Base-by-base conservation (phyloP, 2,888 invertebrate genomes). In the Lepidochrysops patricia region DNA sequence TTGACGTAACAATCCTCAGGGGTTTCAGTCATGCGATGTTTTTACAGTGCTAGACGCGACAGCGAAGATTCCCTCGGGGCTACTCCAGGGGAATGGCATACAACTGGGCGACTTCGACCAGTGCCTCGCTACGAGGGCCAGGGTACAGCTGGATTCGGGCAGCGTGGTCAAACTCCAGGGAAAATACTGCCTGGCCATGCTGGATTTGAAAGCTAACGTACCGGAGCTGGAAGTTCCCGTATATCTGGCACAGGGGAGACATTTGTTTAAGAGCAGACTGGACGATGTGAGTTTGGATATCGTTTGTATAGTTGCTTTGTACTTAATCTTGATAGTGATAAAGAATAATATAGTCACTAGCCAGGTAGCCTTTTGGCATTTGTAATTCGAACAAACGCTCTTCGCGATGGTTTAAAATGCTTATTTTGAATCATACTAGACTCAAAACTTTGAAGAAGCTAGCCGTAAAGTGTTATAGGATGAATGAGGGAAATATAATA, bases 81-180 rank as follows among this genome's bases (percentile, higher is more conserved):
- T 94, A 59, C 82, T 94, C 49, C 92, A 92, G 69, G 94, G 94
- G 65, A 93, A 93, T 75, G 90, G 92, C 56, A 93, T 93, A 74
- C 94, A 94, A 75, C 80, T 93, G 15, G 94, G 94, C 12, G 93
- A 94, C 81, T 94, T 92, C 71, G 93, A 93, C 78, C 91, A 93
- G 79, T 94, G 94, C 70, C 81, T 93, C 63, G 90, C 82, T 54
- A 90, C 92, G 13, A 87, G 90, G 23, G 91, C 93, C 0, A 90
- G 92, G 65, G 87, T 92, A 4, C 90, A 91, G 69, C 77, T 92
- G 64, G 90, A 90, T 56, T 84, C 86, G n/a, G 90, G 90, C 25
- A 91, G 89, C 61, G 85, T 92, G 26, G 90, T 93, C 6, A 91
- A 88, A 72, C 85, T 94, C 58, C 91, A 92, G 66, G 94, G 94